These are phyloP conservation scores for Slavum lentiscoides DNA, from an alignment of 2,888 invertebrate species.

Conservation along the genomic window DNA sequence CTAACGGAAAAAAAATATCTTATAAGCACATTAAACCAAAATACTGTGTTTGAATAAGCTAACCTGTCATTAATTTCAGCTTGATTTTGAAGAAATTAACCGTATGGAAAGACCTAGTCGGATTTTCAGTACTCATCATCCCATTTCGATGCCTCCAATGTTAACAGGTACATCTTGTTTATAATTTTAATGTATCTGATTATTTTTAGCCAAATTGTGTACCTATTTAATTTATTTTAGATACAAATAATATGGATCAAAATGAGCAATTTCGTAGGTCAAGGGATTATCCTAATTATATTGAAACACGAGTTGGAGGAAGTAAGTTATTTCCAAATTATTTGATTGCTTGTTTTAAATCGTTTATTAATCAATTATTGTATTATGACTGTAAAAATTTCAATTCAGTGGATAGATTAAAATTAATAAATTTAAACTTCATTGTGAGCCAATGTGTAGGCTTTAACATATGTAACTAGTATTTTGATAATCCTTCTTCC, in stretches of 20 bases:
- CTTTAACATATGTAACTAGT: no score
- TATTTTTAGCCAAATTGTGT: background rate
- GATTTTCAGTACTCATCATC: constrained; percentile 38
- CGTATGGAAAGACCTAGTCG: constrained; percentile 52
- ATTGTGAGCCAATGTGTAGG: no score
- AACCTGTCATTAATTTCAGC: constrained; percentile 2
- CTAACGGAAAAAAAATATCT: background rate
- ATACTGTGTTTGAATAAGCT: background rate
- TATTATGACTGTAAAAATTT: background rate
- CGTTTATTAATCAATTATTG: background rate
- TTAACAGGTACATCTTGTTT: background rate
- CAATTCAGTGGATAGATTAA: no score
- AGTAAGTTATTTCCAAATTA: constrained; percentile 25
- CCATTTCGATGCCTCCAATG: constrained; percentile 6
- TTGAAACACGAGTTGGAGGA: constrained; percentile 15
- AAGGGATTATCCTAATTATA: constrained; percentile 9
- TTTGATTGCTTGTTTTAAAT: background rate
- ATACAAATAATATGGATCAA: constrained; percentile 24
- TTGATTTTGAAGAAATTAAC: constrained; percentile 29
- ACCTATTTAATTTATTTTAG: constrained; percentile 18
- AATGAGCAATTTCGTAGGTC: constrained; percentile 16
- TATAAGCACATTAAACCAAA: background rate
- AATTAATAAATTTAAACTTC: no score
- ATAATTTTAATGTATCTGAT: background rate
- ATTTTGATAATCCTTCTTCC: no score